Evolutionary conservation across 2,797 vertebrate species (phyloP).

Genomic region (Oreortyx pictus): DNA sequence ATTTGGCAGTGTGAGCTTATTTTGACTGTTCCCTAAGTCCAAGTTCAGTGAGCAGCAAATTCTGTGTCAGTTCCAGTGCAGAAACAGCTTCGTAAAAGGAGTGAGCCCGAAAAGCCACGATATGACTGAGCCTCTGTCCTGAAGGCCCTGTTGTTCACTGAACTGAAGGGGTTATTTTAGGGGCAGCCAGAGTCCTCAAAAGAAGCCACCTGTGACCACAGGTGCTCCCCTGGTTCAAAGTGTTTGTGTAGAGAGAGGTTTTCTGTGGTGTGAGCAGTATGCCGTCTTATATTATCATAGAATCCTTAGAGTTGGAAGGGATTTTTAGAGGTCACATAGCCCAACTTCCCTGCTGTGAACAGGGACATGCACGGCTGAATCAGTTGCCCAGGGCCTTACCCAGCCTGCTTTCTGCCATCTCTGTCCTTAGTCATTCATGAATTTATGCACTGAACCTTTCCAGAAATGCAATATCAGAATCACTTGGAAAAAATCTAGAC

Average conservation of each 20-base stretch:
- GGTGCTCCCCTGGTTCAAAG: neutral
- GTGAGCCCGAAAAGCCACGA: neutral
- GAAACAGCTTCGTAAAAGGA: neutral
- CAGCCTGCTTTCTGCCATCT: neutral
- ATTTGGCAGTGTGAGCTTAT: neutral
- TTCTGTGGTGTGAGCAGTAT: neutral
- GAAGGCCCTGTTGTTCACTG: neutral
- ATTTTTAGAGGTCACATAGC: no score
- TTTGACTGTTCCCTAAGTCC: neutral
- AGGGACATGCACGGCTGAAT: no score
- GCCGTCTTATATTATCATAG: neutral
- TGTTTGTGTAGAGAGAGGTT: neutral
- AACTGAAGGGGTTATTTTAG: neutral
- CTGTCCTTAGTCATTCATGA: neutral
- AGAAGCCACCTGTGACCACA: neutral
- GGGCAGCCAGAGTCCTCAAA: accelerated
- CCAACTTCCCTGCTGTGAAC: no score
- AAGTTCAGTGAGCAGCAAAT: neutral
- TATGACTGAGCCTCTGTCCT: neutral
- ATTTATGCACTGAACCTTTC: neutral
- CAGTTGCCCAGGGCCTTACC: no score
- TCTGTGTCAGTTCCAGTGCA: neutral
- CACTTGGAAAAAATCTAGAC: neutral
- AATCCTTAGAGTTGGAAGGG: no score
- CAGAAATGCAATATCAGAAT: neutral